Evolutionary conservation across 2,113 vertebrate genomes (phyloP).

Genomic region (Myiopsitta monachus): DNA sequence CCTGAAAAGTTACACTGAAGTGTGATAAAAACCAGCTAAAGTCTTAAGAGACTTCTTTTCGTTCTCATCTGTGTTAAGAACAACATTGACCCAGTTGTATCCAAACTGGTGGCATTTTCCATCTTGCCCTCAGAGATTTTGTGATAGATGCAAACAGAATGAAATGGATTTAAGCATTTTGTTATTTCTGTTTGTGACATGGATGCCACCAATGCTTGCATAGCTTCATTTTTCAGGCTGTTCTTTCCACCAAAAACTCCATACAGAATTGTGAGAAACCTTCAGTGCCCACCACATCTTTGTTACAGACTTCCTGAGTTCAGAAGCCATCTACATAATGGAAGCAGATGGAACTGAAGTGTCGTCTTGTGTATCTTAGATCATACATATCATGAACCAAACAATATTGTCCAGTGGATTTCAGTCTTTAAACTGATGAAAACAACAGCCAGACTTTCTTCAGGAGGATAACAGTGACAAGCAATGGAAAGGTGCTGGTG

Average conservation of each 20-base stretch:
- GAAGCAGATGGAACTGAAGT: background rate
- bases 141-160: background rate
- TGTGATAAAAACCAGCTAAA: background rate
- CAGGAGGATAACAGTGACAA: background rate
- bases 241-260: background rate
- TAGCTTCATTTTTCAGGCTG: background rate
- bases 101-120: background rate
- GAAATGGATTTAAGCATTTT: background rate
- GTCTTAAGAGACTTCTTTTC: background rate
- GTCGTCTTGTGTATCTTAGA: background rate
- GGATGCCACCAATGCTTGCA: background rate
- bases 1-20: background rate
- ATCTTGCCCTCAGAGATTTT: background rate
- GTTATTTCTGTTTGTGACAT: background rate
- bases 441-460: background rate
- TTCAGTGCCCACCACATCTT: background rate
- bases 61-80: background rate
- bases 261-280: rapidly evolving
- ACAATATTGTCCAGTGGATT: background rate
- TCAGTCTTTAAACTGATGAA: background rate
- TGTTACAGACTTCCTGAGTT: background rate
- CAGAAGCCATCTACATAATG: background rate
- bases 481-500: background rate
- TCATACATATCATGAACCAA: background rate
- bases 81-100: background rate